Evolutionary conservation across 1,140 invertebrate species (phyloP), one percentile per base, ranked within the genome.

Genomic region (Heliconius hermathena): DNA sequence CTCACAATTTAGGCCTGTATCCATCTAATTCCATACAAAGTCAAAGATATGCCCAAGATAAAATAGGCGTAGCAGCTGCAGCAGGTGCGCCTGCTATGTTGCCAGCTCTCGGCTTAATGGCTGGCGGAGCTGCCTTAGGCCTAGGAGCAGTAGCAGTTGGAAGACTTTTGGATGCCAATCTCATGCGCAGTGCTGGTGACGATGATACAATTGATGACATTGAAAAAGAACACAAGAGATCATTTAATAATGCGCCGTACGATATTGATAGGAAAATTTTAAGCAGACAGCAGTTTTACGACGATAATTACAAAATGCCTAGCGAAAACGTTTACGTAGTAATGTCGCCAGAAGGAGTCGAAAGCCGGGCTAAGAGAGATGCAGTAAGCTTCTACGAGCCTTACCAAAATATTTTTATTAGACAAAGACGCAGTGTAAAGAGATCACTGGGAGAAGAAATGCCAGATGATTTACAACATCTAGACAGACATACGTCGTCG

Each of bases 101-200:
- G n/a, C 97, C 97, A 33, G 97, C 97, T 8, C 89, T 97, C 22
- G 97, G 97, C 13, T 91, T 97, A 1, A 96, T 98, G 79, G 97
- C 97, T 26, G 97, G 97, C 1, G 97, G 97, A 5, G 97, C 97
- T 18, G 97, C 97, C 11, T 93, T 97, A 8, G 97, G 97, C 2
- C 95, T 98, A 3, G 97, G 97, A 29, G 97, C 97, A 0, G 96
- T 97, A 0, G 97, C 97, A 3, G 96, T 97, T 49, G 97, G 97
- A 11, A 95, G 96, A 78, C 96, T 97, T 82, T 88, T 97, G 6
- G 97, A 97, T 78, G 96, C 96, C 0, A 96, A 96, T 81, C 90
- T 97, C 18, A 94, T 97, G 86, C 95, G 96, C 46, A 93, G 95
- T 81, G 94, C 90, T 54, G 88, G 88, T 57, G 87, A 93, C 41